Percentiles rank a stretch among this genome's conserved stretches.
These are phyloP conservation scores for Rhynchophorus ferrugineus DNA, from an alignment of 1,140 invertebrate species.

Conservation along the genomic window DNA sequence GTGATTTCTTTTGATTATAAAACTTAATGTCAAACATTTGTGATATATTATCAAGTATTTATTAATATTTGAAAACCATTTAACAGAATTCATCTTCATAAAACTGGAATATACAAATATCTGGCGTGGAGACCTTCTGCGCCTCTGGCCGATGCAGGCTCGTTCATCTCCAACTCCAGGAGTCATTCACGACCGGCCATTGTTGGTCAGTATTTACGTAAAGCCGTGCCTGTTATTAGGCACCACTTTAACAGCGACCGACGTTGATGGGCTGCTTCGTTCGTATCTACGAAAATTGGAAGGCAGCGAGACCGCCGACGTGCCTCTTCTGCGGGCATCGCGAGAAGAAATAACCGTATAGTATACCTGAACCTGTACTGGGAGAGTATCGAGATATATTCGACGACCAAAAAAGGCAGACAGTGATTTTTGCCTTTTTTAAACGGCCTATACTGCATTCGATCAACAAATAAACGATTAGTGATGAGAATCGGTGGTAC, in stretches of 20 bases:
- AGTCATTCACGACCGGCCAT: conserved; percentile 15
- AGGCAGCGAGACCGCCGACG: conserved; percentile 13
- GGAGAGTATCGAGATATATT: background rate
- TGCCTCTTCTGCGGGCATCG: background rate
- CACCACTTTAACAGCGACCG: conserved; percentile 18
- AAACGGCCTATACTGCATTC: no score
- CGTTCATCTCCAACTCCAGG: conserved; percentile 11
- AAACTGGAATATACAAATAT: no score
- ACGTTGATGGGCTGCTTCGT: conserved; percentile 12
- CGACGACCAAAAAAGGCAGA: background rate
- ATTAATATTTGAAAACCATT: no score
- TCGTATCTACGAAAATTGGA: conserved; percentile 19
- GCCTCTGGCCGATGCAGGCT: no score
- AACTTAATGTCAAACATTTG: no score
- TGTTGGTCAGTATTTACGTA: conserved; percentile 21
- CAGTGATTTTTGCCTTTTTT: no score
- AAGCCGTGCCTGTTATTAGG: conserved; percentile 20
- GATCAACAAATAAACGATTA: no score
- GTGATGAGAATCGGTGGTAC: no score
- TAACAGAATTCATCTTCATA: no score
- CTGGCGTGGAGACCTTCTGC: no score
- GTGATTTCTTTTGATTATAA: no score
- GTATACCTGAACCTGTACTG: background rate
- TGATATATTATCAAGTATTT: no score
- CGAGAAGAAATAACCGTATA: conserved; percentile 6